phyloP scores from a whole-genome alignment of 2,797 vertebrate species.

The Malurus leucopterus region DNA sequence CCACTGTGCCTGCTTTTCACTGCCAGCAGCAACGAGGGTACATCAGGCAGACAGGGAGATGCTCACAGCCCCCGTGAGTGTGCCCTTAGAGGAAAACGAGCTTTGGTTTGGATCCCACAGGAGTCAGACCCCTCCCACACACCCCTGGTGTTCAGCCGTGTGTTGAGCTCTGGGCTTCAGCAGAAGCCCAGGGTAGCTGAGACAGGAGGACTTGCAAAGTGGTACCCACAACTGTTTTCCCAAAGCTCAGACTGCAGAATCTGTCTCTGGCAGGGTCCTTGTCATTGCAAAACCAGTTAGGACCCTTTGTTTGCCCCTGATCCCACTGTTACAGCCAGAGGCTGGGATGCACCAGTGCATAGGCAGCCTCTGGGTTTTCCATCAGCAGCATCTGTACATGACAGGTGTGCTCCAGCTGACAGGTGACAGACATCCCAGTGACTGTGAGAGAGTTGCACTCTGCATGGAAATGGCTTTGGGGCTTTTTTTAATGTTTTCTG shows the following conservation, averaged over 20 bases:
- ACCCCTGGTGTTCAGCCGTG: not conserved
- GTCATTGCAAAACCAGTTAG: not conserved
- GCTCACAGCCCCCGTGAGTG: not conserved
- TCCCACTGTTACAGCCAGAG: not conserved
- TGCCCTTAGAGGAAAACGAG: not conserved
- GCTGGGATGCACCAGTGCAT: not conserved
- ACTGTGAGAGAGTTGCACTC: not conserved
- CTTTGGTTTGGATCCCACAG: not conserved
- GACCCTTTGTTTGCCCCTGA: not conserved
- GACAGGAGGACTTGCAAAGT: not conserved
- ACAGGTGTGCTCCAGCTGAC: not conserved
- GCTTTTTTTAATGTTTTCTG: not conserved
- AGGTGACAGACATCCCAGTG: not conserved
- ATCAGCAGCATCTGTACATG: not conserved
- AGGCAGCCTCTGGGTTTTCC: not conserved
- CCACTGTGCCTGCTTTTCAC: not conserved
- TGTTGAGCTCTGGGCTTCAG: not conserved
- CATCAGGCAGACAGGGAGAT: not conserved
- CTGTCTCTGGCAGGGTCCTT: not conserved
- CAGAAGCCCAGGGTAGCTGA: not conserved
- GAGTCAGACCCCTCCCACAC: not conserved
- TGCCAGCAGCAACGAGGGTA: fast-evolving
- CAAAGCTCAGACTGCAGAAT: not conserved
- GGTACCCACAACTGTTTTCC: not conserved
- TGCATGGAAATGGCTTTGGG: constrained; percentile 15